A percentile compares a stretch with the other conserved stretches of the same genome.
Evolutionary conservation across 2,113 vertebrate genomes (phyloP).

Genomic region (Lontra canadensis): DNA sequence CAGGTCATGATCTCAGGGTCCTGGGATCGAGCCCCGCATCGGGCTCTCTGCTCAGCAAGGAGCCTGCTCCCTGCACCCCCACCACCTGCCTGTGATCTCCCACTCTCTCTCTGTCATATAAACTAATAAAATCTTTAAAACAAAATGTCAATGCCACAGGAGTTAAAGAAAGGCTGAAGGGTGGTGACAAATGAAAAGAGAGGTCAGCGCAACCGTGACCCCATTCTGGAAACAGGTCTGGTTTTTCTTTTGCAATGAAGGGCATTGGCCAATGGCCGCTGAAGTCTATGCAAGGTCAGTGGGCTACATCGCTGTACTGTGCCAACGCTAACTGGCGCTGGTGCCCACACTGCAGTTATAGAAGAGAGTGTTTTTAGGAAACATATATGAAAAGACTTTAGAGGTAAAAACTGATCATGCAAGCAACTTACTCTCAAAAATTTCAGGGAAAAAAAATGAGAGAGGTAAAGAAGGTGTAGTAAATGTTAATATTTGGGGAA

Average conservation of each 20-base stretch:
- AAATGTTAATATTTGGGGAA: background rate
- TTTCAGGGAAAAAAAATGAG: background rate
- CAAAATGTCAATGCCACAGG: background rate
- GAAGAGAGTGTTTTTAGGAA: background rate
- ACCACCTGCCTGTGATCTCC: too few relatives aligned
- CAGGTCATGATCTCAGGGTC: too few relatives aligned
- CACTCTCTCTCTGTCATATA: too few relatives aligned
- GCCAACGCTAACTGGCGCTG: accelerated
- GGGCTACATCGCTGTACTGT: accelerated
- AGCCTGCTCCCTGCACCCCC: too few relatives aligned
- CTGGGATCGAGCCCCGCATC: too few relatives aligned
- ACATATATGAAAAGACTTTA: background rate
- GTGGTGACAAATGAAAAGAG: background rate
- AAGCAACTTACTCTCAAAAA: background rate
- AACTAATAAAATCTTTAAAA: too few relatives aligned
- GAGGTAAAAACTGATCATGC: background rate
- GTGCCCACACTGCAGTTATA: background rate
- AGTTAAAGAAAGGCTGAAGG: background rate
- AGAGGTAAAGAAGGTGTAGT: background rate
- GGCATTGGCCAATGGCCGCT: accelerated
- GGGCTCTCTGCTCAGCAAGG: too few relatives aligned
- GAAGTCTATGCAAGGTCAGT: background rate
- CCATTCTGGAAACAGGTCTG: background rate
- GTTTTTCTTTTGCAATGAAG: background rate
- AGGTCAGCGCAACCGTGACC: accelerated